Evolutionary conservation across 2,888 invertebrate genomes (phyloP).

Genomic region (Pseudococcus jackbeardsleyi): DNA sequence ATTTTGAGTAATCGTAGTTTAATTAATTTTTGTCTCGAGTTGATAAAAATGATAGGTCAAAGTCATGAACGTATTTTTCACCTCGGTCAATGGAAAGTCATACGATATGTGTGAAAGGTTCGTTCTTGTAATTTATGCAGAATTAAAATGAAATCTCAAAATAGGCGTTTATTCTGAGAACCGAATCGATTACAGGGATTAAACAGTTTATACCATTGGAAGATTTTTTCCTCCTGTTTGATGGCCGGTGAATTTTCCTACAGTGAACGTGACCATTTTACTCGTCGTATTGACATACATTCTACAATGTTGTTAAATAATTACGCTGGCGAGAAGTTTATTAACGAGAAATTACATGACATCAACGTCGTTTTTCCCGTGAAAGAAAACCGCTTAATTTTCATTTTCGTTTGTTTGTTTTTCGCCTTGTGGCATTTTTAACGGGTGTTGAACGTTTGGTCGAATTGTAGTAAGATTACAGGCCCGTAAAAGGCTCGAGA

Average conservation of each 20-base stretch:
- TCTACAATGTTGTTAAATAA: neutral
- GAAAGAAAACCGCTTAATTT: neutral
- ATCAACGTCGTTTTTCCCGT: neutral
- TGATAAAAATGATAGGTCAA: conserved; percentile 51
- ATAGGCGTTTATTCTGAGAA: neutral
- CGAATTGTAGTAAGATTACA: neutral
- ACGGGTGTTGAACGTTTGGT: neutral
- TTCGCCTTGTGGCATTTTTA: neutral
- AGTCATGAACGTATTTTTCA: conserved; percentile 1
- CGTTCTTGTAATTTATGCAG: conserved; percentile 18
- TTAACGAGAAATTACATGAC: conserved; percentile 30
- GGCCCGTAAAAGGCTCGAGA: neutral
- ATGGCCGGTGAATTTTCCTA: neutral
- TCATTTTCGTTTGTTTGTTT: neutral
- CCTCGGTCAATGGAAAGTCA: conserved; percentile 34
- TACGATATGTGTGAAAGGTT: conserved; percentile 29
- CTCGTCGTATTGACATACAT: conserved; percentile 10
- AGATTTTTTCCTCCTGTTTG: neutral
- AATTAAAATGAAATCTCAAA: neutral
- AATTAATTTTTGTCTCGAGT: conserved; percentile 41
- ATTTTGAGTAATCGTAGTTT: neutral
- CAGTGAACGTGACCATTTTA: neutral
- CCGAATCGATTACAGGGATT: neutral
- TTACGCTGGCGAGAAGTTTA: neutral
- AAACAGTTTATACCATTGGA: neutral